These are phyloP conservation scores for Pelodiscus sinensis DNA, from an alignment of 2,113 vertebrate genomes.

Conservation along the genomic window DNA sequence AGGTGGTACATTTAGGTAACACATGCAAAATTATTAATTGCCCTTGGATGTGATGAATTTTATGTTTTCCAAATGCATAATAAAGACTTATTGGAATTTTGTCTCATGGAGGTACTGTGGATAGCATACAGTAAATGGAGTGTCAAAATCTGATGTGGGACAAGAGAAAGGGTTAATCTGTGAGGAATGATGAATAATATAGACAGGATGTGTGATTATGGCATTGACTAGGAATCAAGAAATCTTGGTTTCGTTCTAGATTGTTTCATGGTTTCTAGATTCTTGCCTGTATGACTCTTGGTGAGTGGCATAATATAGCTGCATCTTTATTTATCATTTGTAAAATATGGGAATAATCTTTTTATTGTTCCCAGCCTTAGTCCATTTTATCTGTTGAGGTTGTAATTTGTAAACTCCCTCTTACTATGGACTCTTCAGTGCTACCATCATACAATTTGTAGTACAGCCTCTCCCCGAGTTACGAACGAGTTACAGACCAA, in stretches of 20 bases:
- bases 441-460: neutral
- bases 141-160: neutral
- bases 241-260: neutral
- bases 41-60: neutral
- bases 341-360: neutral
- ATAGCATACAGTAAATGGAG: rapidly evolving
- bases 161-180: neutral
- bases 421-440: rapidly evolving
- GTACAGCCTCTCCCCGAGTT: neutral
- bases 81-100: neutral
- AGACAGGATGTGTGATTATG: neutral
- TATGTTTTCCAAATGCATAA: rapidly evolving
- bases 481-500: too few relatives aligned
- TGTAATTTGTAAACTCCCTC: rapidly evolving
- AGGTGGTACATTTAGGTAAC: neutral
- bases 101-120: neutral
- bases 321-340: neutral
- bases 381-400: neutral
- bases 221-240: rapidly evolving
- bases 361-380: neutral
- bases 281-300: neutral
- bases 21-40: slow-evolving; percentile 20
- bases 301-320: neutral
- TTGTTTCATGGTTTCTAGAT: neutral
- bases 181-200: rapidly evolving